A percentile compares a stretch with the other conserved stretches of the same genome.
phyloP scores from a whole-genome alignment of 2,797 vertebrate genomes.

The Sebastes itinus region DNA sequence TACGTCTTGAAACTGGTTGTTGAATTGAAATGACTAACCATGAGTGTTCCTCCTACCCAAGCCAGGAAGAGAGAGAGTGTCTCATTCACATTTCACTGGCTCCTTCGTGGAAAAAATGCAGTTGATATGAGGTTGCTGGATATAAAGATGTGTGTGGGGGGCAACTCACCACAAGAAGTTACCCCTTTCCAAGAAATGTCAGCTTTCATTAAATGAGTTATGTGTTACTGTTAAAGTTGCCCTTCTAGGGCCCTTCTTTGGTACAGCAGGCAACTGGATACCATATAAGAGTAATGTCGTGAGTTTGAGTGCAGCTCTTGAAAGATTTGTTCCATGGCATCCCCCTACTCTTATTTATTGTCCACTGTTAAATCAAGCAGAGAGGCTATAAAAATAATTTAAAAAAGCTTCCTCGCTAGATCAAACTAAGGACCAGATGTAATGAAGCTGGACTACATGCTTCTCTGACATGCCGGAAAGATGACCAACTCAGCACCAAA shows the following conservation, averaged over 20 bases:
- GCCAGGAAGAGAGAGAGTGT: not conserved
- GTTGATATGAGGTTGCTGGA: slow-evolving; percentile 54
- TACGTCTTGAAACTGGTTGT: slow-evolving; percentile 12
- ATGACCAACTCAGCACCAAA: slow-evolving; percentile 18
- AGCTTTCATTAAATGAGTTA: slow-evolving; percentile 53
- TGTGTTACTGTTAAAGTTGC: slow-evolving; percentile 41
- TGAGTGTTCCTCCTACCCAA: not conserved
- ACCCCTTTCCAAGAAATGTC: slow-evolving; percentile 53
- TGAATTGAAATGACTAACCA: slow-evolving; percentile 12
- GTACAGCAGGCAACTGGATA: slow-evolving; percentile 26
- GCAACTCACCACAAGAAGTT: slow-evolving; percentile 49
- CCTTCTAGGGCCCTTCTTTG: slow-evolving; percentile 29
- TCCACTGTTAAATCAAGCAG: slow-evolving; percentile 51
- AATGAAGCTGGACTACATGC: slow-evolving; percentile 41
- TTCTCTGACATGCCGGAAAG: slow-evolving; percentile 26
- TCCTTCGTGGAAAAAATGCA: slow-evolving; percentile 47
- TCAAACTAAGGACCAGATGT: slow-evolving; percentile 55
- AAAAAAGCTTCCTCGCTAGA: slow-evolving; percentile 26
- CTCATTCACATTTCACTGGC: slow-evolving; percentile 37
- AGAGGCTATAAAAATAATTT: slow-evolving; percentile 44
- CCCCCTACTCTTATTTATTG: slow-evolving; percentile 44
- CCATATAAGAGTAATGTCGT: slow-evolving; percentile 40
- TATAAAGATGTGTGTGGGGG: slow-evolving; percentile 39
- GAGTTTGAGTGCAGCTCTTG: slow-evolving; percentile 22
- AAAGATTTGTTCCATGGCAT: slow-evolving; percentile 44